These are phyloP conservation scores for Paedocypris micromegethes DNA, from an alignment of 2,797 vertebrate species.

Conservation along the genomic window DNA sequence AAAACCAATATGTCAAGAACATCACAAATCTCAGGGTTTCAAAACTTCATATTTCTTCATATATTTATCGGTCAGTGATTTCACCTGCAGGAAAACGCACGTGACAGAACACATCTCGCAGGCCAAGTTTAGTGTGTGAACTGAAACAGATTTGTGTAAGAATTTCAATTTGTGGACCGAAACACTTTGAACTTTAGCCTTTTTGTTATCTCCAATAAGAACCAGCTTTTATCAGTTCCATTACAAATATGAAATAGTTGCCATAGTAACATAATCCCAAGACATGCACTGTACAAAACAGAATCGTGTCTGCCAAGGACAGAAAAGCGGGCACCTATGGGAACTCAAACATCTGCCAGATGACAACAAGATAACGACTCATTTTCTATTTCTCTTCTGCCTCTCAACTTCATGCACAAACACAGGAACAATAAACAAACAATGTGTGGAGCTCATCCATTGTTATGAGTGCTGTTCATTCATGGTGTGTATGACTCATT, in stretches of 20 bases:
- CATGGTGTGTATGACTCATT: slow-evolving; percentile 38
- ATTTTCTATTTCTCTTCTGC: slow-evolving; percentile 15
- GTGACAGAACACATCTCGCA: too few species aligned
- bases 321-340: slow-evolving; percentile 47
- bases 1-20: too few species aligned
- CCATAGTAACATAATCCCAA: slow-evolving; percentile 53
- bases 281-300: slow-evolving; percentile 41
- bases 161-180: too few species aligned
- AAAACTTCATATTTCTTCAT: too few species aligned
- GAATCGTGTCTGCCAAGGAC: slow-evolving; percentile 48
- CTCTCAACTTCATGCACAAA: slow-evolving; percentile 15
- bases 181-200: slow-evolving; percentile 32
- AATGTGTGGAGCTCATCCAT: slow-evolving; percentile 17
- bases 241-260: slow-evolving; percentile 47
- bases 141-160: too few species aligned
- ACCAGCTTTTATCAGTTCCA: slow-evolving; percentile 50
- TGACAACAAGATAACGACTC: slow-evolving; percentile 22
- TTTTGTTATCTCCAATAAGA: slow-evolving; percentile 38
- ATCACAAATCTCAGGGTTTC: too few species aligned
- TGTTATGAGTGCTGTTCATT: slow-evolving; percentile 35
- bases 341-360: slow-evolving; percentile 48
- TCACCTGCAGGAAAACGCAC: too few species aligned
- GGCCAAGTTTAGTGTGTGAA: too few species aligned
- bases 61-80: too few species aligned
- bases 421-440: slow-evolving; percentile 19